Conservation (phyloP, 1,140 invertebrate genomes). For the Apis cerana region DNA sequence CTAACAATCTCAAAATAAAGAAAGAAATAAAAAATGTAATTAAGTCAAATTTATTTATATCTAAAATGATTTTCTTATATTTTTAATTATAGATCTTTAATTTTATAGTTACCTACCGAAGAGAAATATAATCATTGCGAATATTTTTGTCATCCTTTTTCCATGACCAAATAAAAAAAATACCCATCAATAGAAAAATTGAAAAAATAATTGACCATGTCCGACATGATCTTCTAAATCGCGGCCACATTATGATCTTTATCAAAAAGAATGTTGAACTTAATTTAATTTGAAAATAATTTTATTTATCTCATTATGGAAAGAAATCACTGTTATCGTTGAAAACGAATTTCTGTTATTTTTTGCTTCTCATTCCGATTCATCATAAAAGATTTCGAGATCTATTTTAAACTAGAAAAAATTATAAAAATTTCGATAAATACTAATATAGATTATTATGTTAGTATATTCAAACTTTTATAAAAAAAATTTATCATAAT, state of each 20-base stretch:
- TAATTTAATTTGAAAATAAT: conserved; percentile 29
- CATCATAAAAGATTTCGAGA: conserved; percentile 47
- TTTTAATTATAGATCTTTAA: neutral
- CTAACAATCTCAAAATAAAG: conserved; percentile 73
- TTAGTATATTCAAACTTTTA: too few relatives aligned
- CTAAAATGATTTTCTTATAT: neutral
- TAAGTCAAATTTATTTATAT: neutral
- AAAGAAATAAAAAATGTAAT: neutral
- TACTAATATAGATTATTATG: neutral
- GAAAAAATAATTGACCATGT: conserved; percentile 62
- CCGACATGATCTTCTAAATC: conserved; percentile 69
- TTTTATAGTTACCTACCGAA: conserved; percentile 65
- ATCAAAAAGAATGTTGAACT: conserved; percentile 6
- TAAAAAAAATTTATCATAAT: neutral
- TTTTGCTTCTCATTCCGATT: conserved; percentile 41
- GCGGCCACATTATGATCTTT: conserved; percentile 71
- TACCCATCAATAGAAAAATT: conserved; percentile 43
- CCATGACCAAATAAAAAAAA: conserved; percentile 71
- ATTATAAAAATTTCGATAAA: neutral
- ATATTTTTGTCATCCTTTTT: conserved; percentile 55
- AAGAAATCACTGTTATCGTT: conserved; percentile 42
- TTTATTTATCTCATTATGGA: conserved; percentile 28
- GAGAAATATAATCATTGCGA: conserved; percentile 64
- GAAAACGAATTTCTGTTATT: conserved; percentile 46
- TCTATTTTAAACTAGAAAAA: conserved; percentile 29